Base-by-base conservation (phyloP, 2,113 vertebrate species). In the Ailurus styani region DNA sequence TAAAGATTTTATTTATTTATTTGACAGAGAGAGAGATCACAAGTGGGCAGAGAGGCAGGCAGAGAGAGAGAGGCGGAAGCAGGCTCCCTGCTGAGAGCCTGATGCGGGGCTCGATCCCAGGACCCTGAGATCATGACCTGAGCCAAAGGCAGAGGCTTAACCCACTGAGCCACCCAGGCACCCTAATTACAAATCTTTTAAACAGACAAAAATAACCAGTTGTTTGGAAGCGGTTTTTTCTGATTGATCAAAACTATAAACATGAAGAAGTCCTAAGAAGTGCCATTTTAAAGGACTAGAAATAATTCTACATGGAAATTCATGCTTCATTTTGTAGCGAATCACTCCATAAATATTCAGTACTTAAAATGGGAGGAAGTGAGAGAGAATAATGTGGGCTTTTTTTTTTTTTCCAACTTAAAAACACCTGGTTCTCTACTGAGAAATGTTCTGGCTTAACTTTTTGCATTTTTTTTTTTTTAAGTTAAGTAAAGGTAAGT, bases 321-420 rank as follows among this genome's bases (percentile, higher is more conserved):
- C 87, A 82, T 60, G 47, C 72, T 90, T 86, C 54, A 3, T 94
- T 82, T 55, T 78, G n/a, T 77, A 77, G 31, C 88, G 93, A 97
- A 42, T 97, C 96, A 96, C 84, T 72, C 18, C 25, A 18, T n/a
- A 96, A 75, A 81, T 57, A 97, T 96, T 81, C 40, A 90, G 75
- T 60, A 25, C 68, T 90, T 52, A 60, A 90, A 94, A 52, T 40
- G 50, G n/a, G 88, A 94, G 40, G 60, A 90, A 55, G 37, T 37
- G 62, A 93, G 68, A 91, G 78, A 72, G 27, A 90, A 66, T 57
- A 42, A 62, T 79, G 70, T 42, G 40, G 40, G 6, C 3, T 13
- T 40, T 20, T 75, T 72, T 7, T 42, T 6, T 72, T 40, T 25
- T 40, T 17, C 23, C 23, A 73, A 55, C n/a, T 87, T 87, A 55